Percentiles rank a stretch among this genome's conserved stretches.
Conservation (phyloP, 2,797 vertebrate genomes). For the Pygocentrus nattereri region DNA sequence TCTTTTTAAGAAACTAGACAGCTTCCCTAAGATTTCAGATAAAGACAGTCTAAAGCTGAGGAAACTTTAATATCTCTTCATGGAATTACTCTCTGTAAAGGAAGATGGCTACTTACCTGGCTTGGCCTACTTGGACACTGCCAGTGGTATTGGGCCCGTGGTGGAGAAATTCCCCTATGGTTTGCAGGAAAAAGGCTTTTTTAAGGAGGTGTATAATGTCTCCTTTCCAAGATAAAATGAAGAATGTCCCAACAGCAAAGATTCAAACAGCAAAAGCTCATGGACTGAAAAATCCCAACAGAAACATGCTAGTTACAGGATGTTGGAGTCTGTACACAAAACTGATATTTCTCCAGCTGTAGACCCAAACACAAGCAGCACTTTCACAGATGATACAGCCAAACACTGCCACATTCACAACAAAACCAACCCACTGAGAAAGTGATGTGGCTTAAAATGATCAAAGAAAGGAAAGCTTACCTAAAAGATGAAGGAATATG, state of each 20-base stretch:
- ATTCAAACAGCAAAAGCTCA: neutral
- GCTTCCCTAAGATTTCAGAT: neutral
- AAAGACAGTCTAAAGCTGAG: neutral
- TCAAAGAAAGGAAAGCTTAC: constrained; percentile 8
- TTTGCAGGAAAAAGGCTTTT: constrained; percentile 12
- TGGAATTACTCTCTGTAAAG: neutral
- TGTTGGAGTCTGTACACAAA: constrained; percentile 18
- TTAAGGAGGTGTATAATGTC: neutral
- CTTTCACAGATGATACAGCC: neutral
- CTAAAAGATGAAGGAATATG: constrained; percentile 5
- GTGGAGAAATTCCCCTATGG: constrained; percentile 6
- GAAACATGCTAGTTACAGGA: too few relatives aligned
- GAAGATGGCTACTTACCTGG: neutral
- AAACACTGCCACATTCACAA: constrained; percentile 2
- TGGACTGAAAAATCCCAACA: neutral
- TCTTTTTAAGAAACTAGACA: too few relatives aligned
- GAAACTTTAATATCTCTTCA: neutral
- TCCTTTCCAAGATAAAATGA: constrained; percentile 10
- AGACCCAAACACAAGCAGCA: neutral
- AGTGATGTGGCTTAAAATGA: neutral
- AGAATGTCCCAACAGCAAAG: constrained; percentile 27
- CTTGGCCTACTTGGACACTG: too few relatives aligned
- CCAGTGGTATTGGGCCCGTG: neutral
- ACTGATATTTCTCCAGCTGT: neutral
- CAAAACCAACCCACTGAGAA: constrained; percentile 23